These are phyloP conservation scores for Notodonta ziczac DNA, from an alignment of 2,888 invertebrate species.

Conservation along the genomic window DNA sequence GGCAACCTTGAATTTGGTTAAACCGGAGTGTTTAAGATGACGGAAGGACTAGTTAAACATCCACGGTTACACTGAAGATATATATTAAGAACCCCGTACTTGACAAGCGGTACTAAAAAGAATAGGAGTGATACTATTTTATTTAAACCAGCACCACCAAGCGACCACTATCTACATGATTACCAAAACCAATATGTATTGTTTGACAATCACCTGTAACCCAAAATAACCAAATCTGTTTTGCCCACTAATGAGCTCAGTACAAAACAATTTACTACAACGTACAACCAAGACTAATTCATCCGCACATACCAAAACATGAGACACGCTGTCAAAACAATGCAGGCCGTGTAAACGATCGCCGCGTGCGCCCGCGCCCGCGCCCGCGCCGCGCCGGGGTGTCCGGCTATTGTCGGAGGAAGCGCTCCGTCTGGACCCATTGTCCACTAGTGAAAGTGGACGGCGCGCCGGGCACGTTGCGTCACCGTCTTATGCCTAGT, in stretches of 20 bases:
- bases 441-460: conserved; percentile 37
- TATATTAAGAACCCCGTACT: too few species aligned
- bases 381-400: conserved; percentile 4
- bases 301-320: conserved; percentile 5
- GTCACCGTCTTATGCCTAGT: conserved; percentile 31
- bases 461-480: conserved; percentile 28
- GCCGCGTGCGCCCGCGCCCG: not conserved
- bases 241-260: not conserved
- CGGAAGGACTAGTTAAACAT: not conserved
- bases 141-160: too few species aligned
- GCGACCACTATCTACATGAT: too few species aligned
- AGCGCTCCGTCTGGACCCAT: conserved; percentile 37
- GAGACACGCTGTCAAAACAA: conserved; percentile 4
- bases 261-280: conserved; percentile 1
- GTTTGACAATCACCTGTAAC: not conserved
- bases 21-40: not conserved
- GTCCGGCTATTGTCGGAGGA: conserved; percentile 41
- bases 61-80: not conserved
- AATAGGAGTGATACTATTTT: too few species aligned
- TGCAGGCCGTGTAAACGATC: not conserved
- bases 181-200: not conserved
- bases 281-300: conserved; percentile 1
- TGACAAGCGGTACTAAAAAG: not conserved
- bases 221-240: not conserved
- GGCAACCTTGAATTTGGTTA: conserved; percentile 1